These are phyloP conservation scores for Antennarius maculatus DNA, from an alignment of 2,797 vertebrate species.

Conservation along the genomic window DNA sequence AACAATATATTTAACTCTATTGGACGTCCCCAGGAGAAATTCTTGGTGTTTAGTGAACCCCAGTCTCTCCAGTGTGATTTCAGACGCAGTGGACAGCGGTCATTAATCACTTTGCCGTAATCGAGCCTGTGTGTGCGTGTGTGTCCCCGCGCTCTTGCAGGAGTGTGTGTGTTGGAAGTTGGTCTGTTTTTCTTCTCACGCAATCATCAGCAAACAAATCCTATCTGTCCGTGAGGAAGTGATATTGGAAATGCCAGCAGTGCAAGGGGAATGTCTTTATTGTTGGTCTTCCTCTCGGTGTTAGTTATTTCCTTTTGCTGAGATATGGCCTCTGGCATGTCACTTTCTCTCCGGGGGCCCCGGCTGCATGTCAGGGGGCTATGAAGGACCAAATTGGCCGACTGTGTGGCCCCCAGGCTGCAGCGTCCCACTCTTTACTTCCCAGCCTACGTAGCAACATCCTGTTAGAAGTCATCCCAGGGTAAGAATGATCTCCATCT, in stretches of 20 bases:
- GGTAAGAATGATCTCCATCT: constrained; percentile 53
- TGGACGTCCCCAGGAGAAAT: constrained; percentile 77
- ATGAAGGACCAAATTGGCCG: constrained; percentile 33
- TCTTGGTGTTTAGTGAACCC: constrained; percentile 80
- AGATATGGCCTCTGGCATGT: constrained; percentile 61
- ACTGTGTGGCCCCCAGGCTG: constrained; percentile 40
- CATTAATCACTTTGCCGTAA: constrained; percentile 74
- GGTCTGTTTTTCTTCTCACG: constrained; percentile 58
- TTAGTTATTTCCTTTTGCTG: constrained; percentile 66
- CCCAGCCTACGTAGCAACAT: constrained; percentile 41
- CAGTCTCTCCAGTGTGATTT: constrained; percentile 76
- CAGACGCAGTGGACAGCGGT: constrained; percentile 70
- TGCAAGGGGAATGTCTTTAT: constrained; percentile 37
- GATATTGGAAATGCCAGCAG: constrained; percentile 52
- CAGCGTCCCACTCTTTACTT: constrained; percentile 17
- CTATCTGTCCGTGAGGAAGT: constrained; percentile 55
- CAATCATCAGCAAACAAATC: constrained; percentile 70
- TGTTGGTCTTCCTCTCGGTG: constrained; percentile 67
- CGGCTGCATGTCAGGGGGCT: constrained; percentile 22
- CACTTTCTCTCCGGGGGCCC: constrained; percentile 39
- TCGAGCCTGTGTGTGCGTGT: constrained; percentile 34
- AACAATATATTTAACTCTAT: constrained; percentile 79
- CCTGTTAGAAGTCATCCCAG: constrained; percentile 39
- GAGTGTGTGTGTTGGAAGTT: constrained; percentile 52
- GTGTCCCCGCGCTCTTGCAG: constrained; percentile 12